phyloP scores from a whole-genome alignment of 2,797 vertebrate genomes.

The Garrulus glandarius region DNA sequence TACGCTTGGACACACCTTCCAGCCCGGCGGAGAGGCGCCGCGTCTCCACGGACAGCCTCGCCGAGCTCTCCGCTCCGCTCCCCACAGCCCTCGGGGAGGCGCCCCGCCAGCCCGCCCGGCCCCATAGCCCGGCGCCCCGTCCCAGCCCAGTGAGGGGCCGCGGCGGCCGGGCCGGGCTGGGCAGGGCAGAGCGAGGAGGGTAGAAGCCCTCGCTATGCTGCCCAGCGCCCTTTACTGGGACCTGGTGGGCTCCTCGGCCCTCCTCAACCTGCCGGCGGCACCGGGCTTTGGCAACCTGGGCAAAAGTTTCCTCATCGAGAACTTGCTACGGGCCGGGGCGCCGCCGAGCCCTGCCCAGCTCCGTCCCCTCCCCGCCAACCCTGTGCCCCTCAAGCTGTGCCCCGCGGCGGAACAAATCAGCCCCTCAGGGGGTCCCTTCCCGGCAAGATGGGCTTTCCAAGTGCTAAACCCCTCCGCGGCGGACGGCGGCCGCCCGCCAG shows the following conservation, averaged over 20 bases:
- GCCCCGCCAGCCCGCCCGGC: background rate
- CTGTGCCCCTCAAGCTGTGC: slow-evolving; percentile 68
- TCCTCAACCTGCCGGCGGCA: slow-evolving; percentile 69
- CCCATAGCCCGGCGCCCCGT: slow-evolving; percentile 17
- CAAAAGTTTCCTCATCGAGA: slow-evolving; percentile 92
- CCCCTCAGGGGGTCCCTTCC: slow-evolving; percentile 63
- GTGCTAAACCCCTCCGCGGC: slow-evolving; percentile 55
- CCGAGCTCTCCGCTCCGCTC: background rate
- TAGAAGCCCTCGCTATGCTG: slow-evolving; percentile 54
- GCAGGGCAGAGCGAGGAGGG: background rate
- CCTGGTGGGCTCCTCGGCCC: slow-evolving; percentile 78
- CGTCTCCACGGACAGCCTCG: background rate
- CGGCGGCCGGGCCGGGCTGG: slow-evolving; percentile 36
- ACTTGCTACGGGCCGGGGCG: slow-evolving; percentile 74
- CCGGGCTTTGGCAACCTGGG: slow-evolving; percentile 86
- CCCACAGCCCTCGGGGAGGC: background rate
- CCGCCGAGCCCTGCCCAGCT: background rate
- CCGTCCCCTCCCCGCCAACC: slow-evolving; percentile 48
- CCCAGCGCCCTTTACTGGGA: slow-evolving; percentile 69
- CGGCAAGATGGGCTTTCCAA: slow-evolving; percentile 78
- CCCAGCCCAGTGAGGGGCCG: slow-evolving; percentile 34
- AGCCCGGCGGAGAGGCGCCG: slow-evolving; percentile 56
- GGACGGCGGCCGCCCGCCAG: slow-evolving; percentile 27
- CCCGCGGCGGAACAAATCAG: slow-evolving; percentile 57
- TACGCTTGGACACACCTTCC: slow-evolving; percentile 90